Evolutionary conservation across 2,888 invertebrate species (phyloP).

Genomic region (Escarpia spicata): DNA sequence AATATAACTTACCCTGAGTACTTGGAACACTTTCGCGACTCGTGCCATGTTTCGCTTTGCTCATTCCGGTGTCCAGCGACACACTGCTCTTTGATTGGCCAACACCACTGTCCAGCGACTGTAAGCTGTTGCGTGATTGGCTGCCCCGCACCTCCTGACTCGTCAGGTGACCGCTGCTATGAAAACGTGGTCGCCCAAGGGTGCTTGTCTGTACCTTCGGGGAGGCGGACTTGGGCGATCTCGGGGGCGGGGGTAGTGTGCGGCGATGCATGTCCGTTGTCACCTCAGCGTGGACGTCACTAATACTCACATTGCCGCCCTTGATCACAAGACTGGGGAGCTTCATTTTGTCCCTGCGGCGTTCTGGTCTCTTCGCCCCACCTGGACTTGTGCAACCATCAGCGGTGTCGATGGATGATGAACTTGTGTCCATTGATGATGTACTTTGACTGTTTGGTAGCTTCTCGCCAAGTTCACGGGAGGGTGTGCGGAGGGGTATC

Average conservation of each 20-base stretch:
- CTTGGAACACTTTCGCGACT: not conserved
- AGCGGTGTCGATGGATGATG: not conserved
- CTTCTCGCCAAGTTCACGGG: not conserved
- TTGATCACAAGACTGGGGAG: not conserved
- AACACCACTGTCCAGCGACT: conserved; percentile 13
- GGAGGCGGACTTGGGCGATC: not conserved
- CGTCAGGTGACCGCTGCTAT: conserved; percentile 13
- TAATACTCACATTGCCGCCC: not conserved
- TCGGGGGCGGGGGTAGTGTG: not conserved
- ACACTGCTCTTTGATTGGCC: conserved; percentile 10
- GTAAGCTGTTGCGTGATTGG: conserved; percentile 7
- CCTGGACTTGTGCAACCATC: not conserved
- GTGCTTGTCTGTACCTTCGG: not conserved
- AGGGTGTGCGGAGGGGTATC: not conserved
- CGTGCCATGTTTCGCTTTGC: not conserved
- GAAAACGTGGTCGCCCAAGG: not conserved
- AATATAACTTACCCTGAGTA: not conserved
- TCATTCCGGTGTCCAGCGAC: not conserved
- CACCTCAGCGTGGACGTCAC: not conserved
- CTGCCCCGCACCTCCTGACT: conserved; percentile 5
- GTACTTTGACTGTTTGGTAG: not conserved
- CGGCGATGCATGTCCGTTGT: not conserved
- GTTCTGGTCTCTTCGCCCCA: not conserved
- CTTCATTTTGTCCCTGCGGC: not conserved
- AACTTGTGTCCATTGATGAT: not conserved